These are phyloP conservation scores for Taphrorychus bicolor DNA, from an alignment of 2,888 invertebrate species.

Conservation along the genomic window DNA sequence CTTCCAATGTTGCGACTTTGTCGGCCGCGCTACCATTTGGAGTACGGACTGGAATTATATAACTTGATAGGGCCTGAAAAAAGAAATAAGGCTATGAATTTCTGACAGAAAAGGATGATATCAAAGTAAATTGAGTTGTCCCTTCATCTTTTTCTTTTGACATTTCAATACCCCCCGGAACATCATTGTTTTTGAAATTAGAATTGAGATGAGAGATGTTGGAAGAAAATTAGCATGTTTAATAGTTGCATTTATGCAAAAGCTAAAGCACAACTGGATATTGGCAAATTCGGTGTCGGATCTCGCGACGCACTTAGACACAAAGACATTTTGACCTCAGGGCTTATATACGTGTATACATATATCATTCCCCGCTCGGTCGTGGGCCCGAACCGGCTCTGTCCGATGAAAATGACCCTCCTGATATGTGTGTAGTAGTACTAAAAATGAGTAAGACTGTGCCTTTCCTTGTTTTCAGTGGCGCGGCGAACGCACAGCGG, in stretches of 20 bases:
- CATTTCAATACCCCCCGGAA: too few species aligned
- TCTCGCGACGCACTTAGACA: constrained; percentile 1
- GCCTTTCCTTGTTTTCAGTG: constrained; percentile 41
- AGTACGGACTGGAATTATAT: too few species aligned
- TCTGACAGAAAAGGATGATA: too few species aligned
- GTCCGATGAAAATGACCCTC: constrained; percentile 27
- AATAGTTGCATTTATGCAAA: background rate
- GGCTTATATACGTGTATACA: constrained; percentile 8
- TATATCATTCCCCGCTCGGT: constrained; percentile 20
- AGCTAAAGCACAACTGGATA: background rate
- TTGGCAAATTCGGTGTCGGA: background rate
- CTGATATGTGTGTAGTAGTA: constrained; percentile 18
- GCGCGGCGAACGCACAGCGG: constrained; percentile 31
- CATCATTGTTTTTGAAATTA: too few species aligned
- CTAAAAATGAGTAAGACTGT: constrained; percentile 36
- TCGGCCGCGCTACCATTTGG: too few species aligned
- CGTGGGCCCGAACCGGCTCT: constrained; percentile 28
- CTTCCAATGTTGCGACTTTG: too few species aligned
- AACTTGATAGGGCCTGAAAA: too few species aligned
- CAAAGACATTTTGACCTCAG: constrained; percentile 32
- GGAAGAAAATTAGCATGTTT: background rate
- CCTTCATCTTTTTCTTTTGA: too few species aligned
- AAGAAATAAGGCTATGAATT: too few species aligned
- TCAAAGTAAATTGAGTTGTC: too few species aligned
- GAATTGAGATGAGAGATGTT: too few species aligned